These are phyloP conservation scores for Sisyra nigra DNA, from an alignment of 2,888 invertebrate species.

Conservation along the genomic window DNA sequence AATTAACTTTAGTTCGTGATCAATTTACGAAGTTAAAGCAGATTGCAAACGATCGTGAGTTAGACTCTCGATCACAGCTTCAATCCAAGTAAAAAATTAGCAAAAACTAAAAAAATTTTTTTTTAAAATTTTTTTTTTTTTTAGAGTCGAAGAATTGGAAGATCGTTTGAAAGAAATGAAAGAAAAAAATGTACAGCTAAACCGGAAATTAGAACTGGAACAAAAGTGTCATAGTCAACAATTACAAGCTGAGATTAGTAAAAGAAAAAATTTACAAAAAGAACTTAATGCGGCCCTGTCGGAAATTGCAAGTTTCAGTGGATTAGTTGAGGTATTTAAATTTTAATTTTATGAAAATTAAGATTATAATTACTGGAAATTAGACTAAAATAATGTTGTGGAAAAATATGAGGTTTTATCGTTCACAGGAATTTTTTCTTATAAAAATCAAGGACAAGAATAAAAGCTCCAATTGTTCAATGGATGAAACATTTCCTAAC, in stretches of 20 bases:
- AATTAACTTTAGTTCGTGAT: constrained; percentile 1
- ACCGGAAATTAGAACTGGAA: constrained; percentile 54
- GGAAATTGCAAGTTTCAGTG: constrained; percentile 21
- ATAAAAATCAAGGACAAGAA: too few species aligned
- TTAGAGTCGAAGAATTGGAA: constrained; percentile 32
- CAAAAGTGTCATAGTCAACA: constrained; percentile 58
- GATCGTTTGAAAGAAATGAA: constrained; percentile 39
- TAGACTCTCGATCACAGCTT: not conserved
- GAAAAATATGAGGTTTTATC: too few species aligned
- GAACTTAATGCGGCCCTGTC: constrained; percentile 44
- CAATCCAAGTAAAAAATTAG: constrained; percentile 5
- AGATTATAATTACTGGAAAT: not conserved
- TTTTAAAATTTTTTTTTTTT: constrained; percentile 5
- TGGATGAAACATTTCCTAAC: too few species aligned
- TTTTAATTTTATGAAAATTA: not conserved
- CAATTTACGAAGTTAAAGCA: constrained; percentile 1
- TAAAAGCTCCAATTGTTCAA: too few species aligned
- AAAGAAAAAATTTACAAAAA: constrained; percentile 51
- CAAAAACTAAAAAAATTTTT: not conserved
- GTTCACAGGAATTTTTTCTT: too few species aligned
- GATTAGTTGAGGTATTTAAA: not conserved
- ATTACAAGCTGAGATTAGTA: constrained; percentile 47
- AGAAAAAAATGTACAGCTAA: constrained; percentile 44
- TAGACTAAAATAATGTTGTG: too few species aligned
- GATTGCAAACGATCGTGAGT: constrained; percentile 5